These are phyloP conservation scores for Coelogynopora nodosa DNA, from an alignment of 2,888 invertebrate species.

Conservation along the genomic window DNA sequence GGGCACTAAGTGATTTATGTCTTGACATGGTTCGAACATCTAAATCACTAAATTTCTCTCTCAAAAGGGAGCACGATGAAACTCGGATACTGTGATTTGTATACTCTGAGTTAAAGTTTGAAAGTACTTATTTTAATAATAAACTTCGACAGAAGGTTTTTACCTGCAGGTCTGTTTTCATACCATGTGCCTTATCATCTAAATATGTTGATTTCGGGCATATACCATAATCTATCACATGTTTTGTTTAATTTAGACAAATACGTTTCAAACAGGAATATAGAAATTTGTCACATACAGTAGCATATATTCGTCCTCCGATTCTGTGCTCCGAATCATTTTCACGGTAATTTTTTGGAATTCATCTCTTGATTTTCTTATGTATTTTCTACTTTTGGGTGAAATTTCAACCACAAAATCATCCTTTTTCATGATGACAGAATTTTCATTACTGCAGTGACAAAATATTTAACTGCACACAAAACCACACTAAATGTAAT, in stretches of 20 bases:
- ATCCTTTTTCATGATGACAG: not conserved
- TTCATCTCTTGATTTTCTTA: constrained; percentile 5
- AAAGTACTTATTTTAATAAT: not conserved
- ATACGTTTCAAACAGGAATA: not conserved
- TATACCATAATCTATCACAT: not conserved
- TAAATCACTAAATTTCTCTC: not conserved
- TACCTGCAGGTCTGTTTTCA: not conserved
- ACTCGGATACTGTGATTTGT: not conserved
- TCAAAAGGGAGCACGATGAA: not conserved
- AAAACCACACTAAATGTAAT: constrained; percentile 12
- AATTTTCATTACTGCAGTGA: not conserved
- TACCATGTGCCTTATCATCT: not conserved
- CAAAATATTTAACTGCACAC: not conserved
- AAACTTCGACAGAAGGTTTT: not conserved
- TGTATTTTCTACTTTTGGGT: not conserved
- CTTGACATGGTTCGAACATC: not conserved
- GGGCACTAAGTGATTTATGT: not conserved
- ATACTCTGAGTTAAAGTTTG: not conserved
- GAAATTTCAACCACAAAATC: constrained; percentile 1
- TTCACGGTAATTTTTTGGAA: not conserved
- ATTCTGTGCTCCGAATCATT: not conserved
- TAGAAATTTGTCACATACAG: not conserved
- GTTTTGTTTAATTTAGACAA: not conserved
- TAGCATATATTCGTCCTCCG: not conserved
- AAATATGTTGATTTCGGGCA: not conserved